A percentile compares a stretch with the other conserved stretches of the same genome.
Evolutionary conservation across 2,113 vertebrate genomes (phyloP).

Genomic region (Austrofundulus limnaeus): DNA sequence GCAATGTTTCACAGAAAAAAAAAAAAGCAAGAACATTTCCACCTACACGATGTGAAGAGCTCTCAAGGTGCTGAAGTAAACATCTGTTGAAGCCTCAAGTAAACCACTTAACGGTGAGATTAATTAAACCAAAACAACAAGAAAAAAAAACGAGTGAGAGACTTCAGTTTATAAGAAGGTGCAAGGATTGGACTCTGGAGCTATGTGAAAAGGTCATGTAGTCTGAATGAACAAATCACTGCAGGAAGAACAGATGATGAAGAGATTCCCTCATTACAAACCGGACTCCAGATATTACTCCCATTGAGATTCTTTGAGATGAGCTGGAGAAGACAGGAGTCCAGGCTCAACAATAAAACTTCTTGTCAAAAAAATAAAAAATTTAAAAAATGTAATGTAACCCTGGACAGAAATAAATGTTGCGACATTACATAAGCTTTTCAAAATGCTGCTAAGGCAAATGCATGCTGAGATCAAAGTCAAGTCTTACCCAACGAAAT

Average conservation of each 20-base stretch:
- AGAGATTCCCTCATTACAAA: neutral
- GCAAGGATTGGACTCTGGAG: neutral
- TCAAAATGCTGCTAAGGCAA: neutral
- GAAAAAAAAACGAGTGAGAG: neutral
- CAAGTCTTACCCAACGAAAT: neutral
- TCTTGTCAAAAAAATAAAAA: neutral
- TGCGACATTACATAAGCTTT: neutral
- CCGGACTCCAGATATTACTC: neutral
- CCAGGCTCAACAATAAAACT: neutral
- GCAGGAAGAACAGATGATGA: neutral
- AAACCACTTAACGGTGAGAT: neutral
- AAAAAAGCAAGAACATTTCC: too few relatives aligned
- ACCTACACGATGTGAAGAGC: too few relatives aligned
- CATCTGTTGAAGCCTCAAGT: neutral
- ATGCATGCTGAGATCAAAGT: neutral
- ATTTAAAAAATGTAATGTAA: neutral
- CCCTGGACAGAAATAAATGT: conserved; percentile 5
- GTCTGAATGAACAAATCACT: neutral
- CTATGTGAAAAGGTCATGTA: neutral
- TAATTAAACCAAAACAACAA: neutral
- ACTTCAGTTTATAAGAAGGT: too few relatives aligned
- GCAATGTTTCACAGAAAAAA: too few relatives aligned
- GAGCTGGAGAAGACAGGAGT: neutral
- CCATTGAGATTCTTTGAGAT: neutral
- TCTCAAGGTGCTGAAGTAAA: too few relatives aligned